Percentiles rank a stretch among this genome's conserved stretches.
These are phyloP conservation scores for Drosophila lutescens DNA, from an alignment of 2,888 invertebrate species.

Conservation along the genomic window DNA sequence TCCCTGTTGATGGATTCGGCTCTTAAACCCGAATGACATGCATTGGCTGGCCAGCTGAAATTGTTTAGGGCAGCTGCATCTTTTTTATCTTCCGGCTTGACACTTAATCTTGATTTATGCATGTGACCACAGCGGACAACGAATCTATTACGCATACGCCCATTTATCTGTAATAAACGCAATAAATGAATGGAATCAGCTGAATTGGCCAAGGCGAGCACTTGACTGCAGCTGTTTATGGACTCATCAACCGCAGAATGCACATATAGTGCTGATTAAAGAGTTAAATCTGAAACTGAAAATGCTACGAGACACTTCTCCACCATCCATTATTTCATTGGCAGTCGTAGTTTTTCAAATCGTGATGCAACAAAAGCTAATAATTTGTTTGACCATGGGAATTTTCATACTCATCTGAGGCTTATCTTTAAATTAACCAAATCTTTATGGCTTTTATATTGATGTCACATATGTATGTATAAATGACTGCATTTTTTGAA, in stretches of 20 bases:
- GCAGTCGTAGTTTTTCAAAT: not conserved
- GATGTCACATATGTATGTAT: no score
- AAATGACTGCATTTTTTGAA: no score
- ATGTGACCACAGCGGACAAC: conserved; percentile 1
- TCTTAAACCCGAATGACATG: not conserved
- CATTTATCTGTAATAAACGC: conserved; percentile 9
- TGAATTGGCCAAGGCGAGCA: conserved; percentile 8
- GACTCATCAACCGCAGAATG: conserved; percentile 5
- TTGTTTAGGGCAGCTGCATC: conserved; percentile 17
- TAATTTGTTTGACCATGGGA: not conserved
- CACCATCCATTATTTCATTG: not conserved
- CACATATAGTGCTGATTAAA: no score
- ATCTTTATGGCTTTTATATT: no score
- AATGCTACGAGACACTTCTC: no score
- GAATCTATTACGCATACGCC: conserved; percentile 16
- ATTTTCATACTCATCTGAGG: no score
- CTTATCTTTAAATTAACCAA: no score
- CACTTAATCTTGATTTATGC: conserved; percentile 8
- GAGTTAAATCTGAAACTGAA: no score
- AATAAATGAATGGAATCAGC: conserved; percentile 14
- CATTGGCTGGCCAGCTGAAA: conserved; percentile 2
- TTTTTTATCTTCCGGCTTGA: not conserved
- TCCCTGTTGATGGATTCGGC: conserved; percentile 3
- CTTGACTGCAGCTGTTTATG: conserved; percentile 14
- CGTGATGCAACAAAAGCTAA: not conserved